Percentiles rank a stretch among this genome's conserved stretches.
Conservation (phyloP, 1,140 invertebrate genomes). For the Caerostris darwini region DNA sequence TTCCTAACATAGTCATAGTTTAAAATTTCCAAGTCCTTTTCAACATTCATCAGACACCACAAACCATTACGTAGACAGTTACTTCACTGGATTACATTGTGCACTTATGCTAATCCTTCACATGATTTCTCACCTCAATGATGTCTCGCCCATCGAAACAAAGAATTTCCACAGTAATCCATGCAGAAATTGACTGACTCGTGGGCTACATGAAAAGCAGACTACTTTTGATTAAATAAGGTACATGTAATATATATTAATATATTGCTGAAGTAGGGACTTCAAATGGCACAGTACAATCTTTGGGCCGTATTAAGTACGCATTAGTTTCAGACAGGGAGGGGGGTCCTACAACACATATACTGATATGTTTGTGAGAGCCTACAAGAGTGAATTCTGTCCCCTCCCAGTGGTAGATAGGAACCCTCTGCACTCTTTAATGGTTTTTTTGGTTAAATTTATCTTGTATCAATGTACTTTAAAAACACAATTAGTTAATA, state of each 20-base stretch:
- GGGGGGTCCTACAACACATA: constrained; percentile 23
- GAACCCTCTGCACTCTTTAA: not conserved
- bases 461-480: not conserved
- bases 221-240: constrained; percentile 77
- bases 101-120: no score
- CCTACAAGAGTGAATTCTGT: not conserved
- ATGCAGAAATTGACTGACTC: constrained; percentile 47
- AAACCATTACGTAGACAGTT: no score
- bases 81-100: no score
- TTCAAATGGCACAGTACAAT: constrained; percentile 75
- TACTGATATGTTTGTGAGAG: constrained; percentile 26
- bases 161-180: not conserved
- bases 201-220: constrained; percentile 69
- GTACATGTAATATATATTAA: constrained; percentile 70
- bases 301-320: constrained; percentile 74
- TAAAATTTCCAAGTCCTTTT: no score
- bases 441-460: not conserved
- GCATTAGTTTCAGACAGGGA: constrained; percentile 34
- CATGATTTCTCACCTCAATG: no score
- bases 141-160: not conserved
- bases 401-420: not conserved
- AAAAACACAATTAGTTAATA: not conserved
- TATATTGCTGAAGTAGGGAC: constrained; percentile 64
- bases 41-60: no score
- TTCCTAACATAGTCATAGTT: no score